Conservation (phyloP, 2,113 vertebrate species). For the Chaetodon auriga region DNA sequence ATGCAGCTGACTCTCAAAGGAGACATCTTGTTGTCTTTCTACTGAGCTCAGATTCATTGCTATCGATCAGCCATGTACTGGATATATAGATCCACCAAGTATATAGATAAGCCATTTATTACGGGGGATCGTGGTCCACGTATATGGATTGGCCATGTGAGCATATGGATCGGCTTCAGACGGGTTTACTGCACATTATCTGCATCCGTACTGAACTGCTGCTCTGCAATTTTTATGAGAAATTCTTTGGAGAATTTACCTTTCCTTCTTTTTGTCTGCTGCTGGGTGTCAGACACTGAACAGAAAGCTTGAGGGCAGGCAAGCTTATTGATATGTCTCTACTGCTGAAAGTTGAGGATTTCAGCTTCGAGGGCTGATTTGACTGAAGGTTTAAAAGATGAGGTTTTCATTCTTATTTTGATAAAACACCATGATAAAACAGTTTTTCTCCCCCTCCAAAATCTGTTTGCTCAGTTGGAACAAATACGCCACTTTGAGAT, state of each 20-base stretch:
- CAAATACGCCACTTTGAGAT: constrained; percentile 32
- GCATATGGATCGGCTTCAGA: constrained; percentile 55
- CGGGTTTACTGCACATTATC: constrained; percentile 64
- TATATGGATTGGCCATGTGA: constrained; percentile 66
- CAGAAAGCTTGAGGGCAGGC: neutral
- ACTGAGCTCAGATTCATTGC: constrained; percentile 73
- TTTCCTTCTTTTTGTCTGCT: neutral
- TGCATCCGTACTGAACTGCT: constrained; percentile 38
- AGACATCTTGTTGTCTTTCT: constrained; percentile 71
- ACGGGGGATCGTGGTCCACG: constrained; percentile 45
- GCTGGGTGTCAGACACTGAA: neutral
- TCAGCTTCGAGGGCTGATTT: constrained; percentile 3
- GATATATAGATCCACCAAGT: constrained; percentile 82
- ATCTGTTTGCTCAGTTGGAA: neutral
- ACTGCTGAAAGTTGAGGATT: neutral
- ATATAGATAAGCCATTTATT: constrained; percentile 83
- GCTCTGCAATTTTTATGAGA: neutral
- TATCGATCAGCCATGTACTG: constrained; percentile 79
- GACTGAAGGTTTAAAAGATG: constrained; percentile 8
- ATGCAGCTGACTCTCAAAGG: constrained; percentile 63
- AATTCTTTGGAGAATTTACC: neutral
- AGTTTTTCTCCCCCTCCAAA: constrained; percentile 1
- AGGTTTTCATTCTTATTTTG: neutral
- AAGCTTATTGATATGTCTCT: neutral
- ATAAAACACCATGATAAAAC: neutral